These are phyloP conservation scores for Microtus obscurus DNA, from an alignment of 2,797 vertebrate genomes.

Conservation along the genomic window DNA sequence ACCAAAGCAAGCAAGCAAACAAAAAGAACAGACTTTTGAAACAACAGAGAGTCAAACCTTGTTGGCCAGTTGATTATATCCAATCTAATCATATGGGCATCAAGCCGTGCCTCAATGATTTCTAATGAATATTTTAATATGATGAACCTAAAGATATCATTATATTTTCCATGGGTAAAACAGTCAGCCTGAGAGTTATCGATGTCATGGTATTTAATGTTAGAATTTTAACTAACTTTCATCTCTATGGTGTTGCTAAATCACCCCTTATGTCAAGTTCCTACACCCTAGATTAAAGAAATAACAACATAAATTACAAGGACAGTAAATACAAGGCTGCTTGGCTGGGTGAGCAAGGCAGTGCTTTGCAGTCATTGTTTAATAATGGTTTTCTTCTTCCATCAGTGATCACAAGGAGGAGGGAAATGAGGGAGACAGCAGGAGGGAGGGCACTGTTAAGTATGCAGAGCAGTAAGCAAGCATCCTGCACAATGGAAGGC, in stretches of 20 bases:
- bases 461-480: neutral
- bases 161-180: conserved; percentile 40
- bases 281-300: conserved; percentile 51
- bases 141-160: neutral
- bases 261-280: conserved; percentile 13
- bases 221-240: conserved; percentile 37
- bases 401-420: conserved; percentile 29
- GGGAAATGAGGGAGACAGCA: conserved; percentile 33
- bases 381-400: conserved; percentile 52
- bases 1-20: neutral
- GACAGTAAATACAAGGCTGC: conserved; percentile 43
- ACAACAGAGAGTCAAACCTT: neutral
- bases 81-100: neutral
- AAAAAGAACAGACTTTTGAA: neutral
- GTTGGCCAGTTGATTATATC: neutral
- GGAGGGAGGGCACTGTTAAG: neutral
- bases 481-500: neutral
- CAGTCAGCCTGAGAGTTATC: conserved; percentile 19
- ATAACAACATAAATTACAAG: conserved; percentile 67
- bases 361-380: conserved; percentile 25
- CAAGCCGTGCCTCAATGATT: neutral
- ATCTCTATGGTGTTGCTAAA: conserved; percentile 43
- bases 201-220: conserved; percentile 40
- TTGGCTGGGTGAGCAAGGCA: conserved; percentile 32
- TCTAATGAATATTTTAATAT: neutral